phyloP scores from a whole-genome alignment of 2,888 invertebrate genomes.

The Phaonia tiefii region DNA sequence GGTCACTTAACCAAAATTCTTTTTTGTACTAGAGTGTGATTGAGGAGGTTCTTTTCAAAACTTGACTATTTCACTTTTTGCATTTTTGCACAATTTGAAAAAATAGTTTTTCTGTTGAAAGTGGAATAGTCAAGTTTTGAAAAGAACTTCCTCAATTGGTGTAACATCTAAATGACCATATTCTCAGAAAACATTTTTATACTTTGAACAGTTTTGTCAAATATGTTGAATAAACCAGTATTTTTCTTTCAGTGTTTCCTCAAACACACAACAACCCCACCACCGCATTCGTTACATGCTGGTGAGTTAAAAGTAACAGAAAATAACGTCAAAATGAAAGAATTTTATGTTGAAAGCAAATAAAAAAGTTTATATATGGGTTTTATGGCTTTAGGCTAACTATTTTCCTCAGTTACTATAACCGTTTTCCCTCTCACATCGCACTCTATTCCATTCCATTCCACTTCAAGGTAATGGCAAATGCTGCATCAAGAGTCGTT shows the following conservation, averaged over 20 bases:
- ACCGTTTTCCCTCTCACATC: not conserved
- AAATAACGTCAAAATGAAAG: not conserved
- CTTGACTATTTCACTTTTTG: too few species aligned
- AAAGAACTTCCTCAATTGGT: too few species aligned
- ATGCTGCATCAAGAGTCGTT: conserved; percentile 3
- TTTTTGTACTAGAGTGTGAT: too few species aligned
- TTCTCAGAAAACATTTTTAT: too few species aligned
- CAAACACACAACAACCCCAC: not conserved
- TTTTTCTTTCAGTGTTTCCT: not conserved
- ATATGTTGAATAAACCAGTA: too few species aligned
- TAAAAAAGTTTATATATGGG: conserved; percentile 2
- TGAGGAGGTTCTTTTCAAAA: too few species aligned
- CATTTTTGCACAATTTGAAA: too few species aligned
- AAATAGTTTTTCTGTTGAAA: too few species aligned
- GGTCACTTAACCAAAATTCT: too few species aligned
- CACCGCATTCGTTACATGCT: not conserved
- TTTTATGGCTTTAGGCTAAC: conserved; percentile 14
- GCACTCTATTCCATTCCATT: not conserved
- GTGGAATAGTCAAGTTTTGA: too few species aligned
- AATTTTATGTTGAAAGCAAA: conserved; percentile 12
- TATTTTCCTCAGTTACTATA: not conserved
- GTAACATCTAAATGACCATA: too few species aligned
- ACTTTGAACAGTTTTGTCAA: too few species aligned
- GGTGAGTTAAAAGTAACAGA: not conserved
- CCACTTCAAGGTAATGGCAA: not conserved